Percentiles rank a stretch among this genome's conserved stretches.
Conservation (phyloP, 2,113 vertebrate species). For the Sylvia atricapilla region DNA sequence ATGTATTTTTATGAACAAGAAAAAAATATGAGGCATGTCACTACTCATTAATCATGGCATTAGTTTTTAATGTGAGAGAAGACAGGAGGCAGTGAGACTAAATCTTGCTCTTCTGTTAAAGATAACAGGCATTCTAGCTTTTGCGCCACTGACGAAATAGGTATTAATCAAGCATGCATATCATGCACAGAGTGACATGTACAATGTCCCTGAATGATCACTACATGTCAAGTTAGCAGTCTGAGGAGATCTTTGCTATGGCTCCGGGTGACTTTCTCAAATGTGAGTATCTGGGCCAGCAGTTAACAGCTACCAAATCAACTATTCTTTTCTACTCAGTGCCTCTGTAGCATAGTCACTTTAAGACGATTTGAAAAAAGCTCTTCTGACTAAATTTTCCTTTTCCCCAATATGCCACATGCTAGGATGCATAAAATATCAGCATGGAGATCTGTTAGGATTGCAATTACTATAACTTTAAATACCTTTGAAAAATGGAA, state of each 20-base stretch:
- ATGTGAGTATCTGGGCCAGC: neutral
- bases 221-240: neutral
- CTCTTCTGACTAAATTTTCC: neutral
- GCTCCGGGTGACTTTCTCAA: neutral
- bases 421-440: neutral
- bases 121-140: conserved; percentile 42
- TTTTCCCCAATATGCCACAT: neutral
- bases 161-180: conserved; percentile 29
- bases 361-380: neutral
- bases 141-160: neutral
- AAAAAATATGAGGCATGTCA: conserved; percentile 24
- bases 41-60: conserved; percentile 50
- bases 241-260: neutral
- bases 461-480: neutral
- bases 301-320: neutral
- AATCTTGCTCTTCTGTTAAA: conserved; percentile 42
- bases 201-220: neutral
- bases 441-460: neutral
- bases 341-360: neutral
- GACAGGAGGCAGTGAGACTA: conserved; percentile 30
- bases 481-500: neutral
- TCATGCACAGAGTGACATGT: neutral
- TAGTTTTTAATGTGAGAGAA: conserved; percentile 50
- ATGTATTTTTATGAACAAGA: conserved; percentile 9
- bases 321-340: neutral